These are phyloP conservation scores for Homalodisca vitripennis DNA, from an alignment of 1,140 invertebrate species.

Conservation along the genomic window DNA sequence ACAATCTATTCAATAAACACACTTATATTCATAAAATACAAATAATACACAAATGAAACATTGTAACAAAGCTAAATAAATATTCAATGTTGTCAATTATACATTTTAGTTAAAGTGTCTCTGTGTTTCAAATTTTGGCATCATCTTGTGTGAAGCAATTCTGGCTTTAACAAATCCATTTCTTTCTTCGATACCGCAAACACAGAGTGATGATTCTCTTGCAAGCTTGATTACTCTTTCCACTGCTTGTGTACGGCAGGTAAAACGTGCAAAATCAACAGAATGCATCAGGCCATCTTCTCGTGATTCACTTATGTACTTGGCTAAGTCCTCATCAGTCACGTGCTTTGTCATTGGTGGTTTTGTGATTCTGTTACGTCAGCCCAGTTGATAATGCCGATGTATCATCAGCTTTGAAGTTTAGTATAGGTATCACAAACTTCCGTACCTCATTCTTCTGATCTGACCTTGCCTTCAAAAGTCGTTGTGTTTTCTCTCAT, in stretches of 20 bases:
- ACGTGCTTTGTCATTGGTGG: neutral
- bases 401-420: neutral
- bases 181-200: too few relatives aligned
- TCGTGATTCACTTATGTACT: neutral
- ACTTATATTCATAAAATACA: too few relatives aligned
- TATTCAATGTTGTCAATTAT: too few relatives aligned
- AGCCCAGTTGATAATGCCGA: neutral
- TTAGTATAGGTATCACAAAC: neutral
- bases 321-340: neutral
- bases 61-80: too few relatives aligned
- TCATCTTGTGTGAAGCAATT: too few relatives aligned
- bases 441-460: neutral
- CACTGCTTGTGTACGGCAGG: neutral
- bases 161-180: too few relatives aligned
- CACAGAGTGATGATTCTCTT: neutral
- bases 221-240: neutral
- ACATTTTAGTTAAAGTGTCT: too few relatives aligned
- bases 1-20: too few relatives aligned
- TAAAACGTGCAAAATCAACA: neutral
- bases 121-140: too few relatives aligned
- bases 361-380: neutral
- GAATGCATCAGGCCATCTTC: neutral
- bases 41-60: too few relatives aligned
- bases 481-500: neutral
- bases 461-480: neutral